Conservation (phyloP, 1,140 invertebrate genomes). For the Drosophila oshimai region DNA sequence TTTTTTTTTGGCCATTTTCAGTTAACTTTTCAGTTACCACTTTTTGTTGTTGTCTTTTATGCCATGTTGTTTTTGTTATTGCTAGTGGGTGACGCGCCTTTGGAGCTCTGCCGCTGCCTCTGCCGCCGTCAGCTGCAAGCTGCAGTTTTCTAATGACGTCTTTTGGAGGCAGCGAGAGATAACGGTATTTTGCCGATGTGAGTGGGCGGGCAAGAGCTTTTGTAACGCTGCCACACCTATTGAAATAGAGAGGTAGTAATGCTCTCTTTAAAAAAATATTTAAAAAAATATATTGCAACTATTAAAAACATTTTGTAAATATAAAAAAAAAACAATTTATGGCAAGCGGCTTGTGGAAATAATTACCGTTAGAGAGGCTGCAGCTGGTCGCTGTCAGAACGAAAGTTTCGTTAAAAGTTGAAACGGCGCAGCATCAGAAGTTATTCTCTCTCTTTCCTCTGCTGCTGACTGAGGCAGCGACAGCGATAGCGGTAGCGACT, state of each 20-base stretch:
- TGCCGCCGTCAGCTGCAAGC: constrained; percentile 21
- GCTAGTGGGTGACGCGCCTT: constrained; percentile 4
- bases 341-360: not conserved
- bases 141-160: constrained; percentile 32
- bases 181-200: constrained; percentile 3
- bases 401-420: constrained; percentile 69
- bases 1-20: constrained; percentile 32
- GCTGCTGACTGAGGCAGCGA: constrained; percentile 10
- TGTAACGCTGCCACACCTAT: not conserved
- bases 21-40: constrained; percentile 12
- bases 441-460: not conserved
- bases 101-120: not conserved
- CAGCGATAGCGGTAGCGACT: no score
- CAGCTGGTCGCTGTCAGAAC: constrained; percentile 38
- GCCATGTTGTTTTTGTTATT: not conserved
- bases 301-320: not conserved
- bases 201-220: not conserved
- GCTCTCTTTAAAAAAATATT: not conserved
- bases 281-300: no score
- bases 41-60: constrained; percentile 5
- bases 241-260: not conserved
- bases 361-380: constrained; percentile 13
- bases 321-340: not conserved
- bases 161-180: constrained; percentile 16
- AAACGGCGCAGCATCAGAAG: constrained; percentile 55